Evolutionary conservation across 1,140 invertebrate species (phyloP), one percentile per base, ranked within the genome.

Genomic region (Diachasma alloeum): DNA sequence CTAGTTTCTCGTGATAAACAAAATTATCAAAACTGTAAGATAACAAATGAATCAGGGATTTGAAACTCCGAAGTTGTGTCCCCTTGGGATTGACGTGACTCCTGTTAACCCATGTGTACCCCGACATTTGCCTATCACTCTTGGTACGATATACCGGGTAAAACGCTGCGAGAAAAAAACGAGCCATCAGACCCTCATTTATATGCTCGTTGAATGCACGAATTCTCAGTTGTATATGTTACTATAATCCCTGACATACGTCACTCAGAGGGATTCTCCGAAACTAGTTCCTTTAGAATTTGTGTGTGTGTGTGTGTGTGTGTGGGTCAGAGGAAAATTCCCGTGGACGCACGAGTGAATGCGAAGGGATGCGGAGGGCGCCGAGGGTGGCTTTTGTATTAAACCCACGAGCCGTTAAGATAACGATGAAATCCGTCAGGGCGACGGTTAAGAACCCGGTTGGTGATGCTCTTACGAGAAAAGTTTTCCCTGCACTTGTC

Each of bases 351-450:
- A 53, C 24, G 59, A 66, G 31, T 66, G 59, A 36, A 66, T 15
- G 31, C 4, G 39, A 42, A 66, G 56, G 37, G 56, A 63, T 74
- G n/a, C 48, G 31, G 24, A 24, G 19, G 56, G 15, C 11, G 56
- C 24, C 19, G 17, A 68, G 26, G n/a, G 31, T 31, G 36, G 63
- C 63, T 46, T 74, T 74, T 26, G 73, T 46, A 74, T 75, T 75
- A 67, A 75, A 75, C 24, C 63, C 42, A 31, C n/a, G 42, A 39
- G 39, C 13, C 36, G 59, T 75, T 75, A 75, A 75, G 63, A 75
- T 75, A 75, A 75, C 63, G 66, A 75, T 46, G 63, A 69, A 53
- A 75, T 75, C 67, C 42, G 73, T 75, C 73, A 75, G 73, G 39
- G 31, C n/a, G 39, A 48, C 56, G 67, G 63, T 68, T 46, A 53